Percentiles rank a stretch among this genome's conserved stretches.
phyloP scores from a whole-genome alignment of 2,888 invertebrate genomes.

The Epiperipatus broadwayi region DNA sequence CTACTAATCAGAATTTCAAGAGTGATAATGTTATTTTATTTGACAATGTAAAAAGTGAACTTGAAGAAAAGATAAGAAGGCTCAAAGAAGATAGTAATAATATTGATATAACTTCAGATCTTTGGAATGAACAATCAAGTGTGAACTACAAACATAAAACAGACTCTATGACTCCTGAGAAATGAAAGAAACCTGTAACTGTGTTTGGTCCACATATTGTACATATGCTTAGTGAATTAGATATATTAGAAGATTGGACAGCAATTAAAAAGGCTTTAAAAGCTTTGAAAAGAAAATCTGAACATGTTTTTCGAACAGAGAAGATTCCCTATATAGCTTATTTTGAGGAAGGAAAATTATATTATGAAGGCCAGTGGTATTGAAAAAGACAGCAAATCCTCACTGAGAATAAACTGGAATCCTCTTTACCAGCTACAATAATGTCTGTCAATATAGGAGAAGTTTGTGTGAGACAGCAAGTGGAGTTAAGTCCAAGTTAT shows the following conservation, averaged over 20 bases:
- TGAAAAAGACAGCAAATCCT: too few relatives aligned
- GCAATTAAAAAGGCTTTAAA: slow-evolving; percentile 68
- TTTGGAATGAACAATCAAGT: slow-evolving; percentile 20
- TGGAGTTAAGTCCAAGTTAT: too few relatives aligned
- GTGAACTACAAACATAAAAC: slow-evolving; percentile 25
- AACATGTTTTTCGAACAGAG: too few relatives aligned
- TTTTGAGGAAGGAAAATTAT: too few relatives aligned
- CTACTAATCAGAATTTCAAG: slow-evolving; percentile 67
- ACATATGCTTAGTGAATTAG: slow-evolving; percentile 77
- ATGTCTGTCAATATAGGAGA: too few relatives aligned
- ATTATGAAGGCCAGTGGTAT: too few relatives aligned
- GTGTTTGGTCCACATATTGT: slow-evolving; percentile 59
- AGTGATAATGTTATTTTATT: slow-evolving; percentile 70
- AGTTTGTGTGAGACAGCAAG: too few relatives aligned
- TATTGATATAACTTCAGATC: slow-evolving; percentile 46
- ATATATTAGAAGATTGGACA: slow-evolving; percentile 90
- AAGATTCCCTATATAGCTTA: too few relatives aligned
- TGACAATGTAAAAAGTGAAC: slow-evolving; percentile 64
- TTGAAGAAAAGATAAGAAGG: slow-evolving; percentile 75
- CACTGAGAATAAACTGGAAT: too few relatives aligned
- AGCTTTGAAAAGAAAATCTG: too few relatives aligned
- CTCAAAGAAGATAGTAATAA: slow-evolving; percentile 85
- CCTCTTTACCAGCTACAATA: too few relatives aligned
- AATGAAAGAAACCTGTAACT: slow-evolving; percentile 27
- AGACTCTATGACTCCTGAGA: slow-evolving; percentile 24